Percentiles rank a stretch among this genome's conserved stretches.
phyloP scores from a whole-genome alignment of 2,888 invertebrate genomes.

The Lasioglossum marginatum region DNA sequence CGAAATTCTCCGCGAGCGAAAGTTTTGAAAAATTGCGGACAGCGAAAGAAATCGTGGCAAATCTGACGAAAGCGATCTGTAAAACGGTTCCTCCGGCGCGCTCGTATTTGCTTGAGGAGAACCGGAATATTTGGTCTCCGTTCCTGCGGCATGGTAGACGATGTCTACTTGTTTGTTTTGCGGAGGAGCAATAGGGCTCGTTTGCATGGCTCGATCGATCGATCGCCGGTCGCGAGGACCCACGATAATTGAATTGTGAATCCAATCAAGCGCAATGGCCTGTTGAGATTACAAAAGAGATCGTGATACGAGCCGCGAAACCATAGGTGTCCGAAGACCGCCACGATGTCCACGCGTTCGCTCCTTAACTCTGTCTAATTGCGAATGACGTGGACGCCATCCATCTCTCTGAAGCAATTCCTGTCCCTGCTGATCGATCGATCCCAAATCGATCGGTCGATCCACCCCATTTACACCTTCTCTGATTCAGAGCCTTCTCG shows the following conservation, averaged over 20 bases:
- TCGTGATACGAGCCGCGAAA: slow-evolving; percentile 54
- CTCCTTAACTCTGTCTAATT: slow-evolving; percentile 19
- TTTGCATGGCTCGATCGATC: slow-evolving; percentile 70
- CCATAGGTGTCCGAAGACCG: slow-evolving; percentile 39
- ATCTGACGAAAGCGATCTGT: background rate
- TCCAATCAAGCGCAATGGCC: slow-evolving; percentile 70
- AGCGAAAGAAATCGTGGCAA: background rate
- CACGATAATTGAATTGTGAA: slow-evolving; percentile 72
- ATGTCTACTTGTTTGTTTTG: slow-evolving; percentile 68
- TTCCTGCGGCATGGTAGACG: slow-evolving; percentile 34
- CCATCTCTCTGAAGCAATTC: background rate
- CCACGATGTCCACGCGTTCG: slow-evolving; percentile 20
- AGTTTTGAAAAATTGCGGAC: background rate
- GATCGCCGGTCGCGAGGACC: slow-evolving; percentile 63
- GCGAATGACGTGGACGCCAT: background rate
- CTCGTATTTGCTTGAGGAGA: slow-evolving; percentile 9
- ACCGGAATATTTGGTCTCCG: slow-evolving; percentile 14
- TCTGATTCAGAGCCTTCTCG: background rate
- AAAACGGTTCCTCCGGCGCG: background rate
- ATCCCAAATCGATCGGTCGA: background rate
- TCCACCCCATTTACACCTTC: background rate
- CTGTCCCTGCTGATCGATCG: background rate
- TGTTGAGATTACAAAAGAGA: slow-evolving; percentile 70
- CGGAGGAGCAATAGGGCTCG: slow-evolving; percentile 67
- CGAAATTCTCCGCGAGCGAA: background rate